Evolutionary conservation across 2,113 vertebrate genomes (phyloP), one percentile per base, ranked within the genome.

Genomic region (Phyllostomus discolor): DNA sequence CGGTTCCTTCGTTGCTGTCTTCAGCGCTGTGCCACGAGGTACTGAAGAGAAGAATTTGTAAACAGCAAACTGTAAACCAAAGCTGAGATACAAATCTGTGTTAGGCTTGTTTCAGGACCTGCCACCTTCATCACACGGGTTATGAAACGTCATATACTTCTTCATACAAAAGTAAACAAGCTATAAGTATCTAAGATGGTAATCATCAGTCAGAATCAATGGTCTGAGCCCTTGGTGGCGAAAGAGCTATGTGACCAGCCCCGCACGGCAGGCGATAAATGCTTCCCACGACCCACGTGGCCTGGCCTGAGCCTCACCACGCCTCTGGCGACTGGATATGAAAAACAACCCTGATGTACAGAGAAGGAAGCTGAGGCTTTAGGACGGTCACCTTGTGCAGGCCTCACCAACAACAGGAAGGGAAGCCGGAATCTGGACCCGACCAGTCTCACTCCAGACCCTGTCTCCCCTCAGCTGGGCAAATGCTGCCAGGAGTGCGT

Each of bases 81-180:
- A 95, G 78, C 50, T 70, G 5, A 92, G 67, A 84, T 67, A 91
- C 52, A 73, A 92, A 52, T 24, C 41, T 57, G 28, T 57, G 66
- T 66, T 48, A 92, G 20, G 41, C 52, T 10, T 26, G 48, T 48
- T 85, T 93, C 8, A 88, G 54, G 35, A 24, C 24, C 70, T 88
- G 64, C 31, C 43, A 33, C 57, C 69, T n/a, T 83, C 54, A 19
- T 57, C 57, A 70, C 15, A 52, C 62, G 91, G 90, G 73, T 69
- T 82, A 87, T 70, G 28, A 94, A 95, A 83, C 52, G n/a, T 19
- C 75, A 59, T 33, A 33, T 6, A 73, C 6, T 80, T 92, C 28
- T 46, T 54, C 19, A 87, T 31, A 57, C 28, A 75, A 96, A 89
- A 91, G 24, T 67, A 76, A 80, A 64, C 17, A 64, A 88, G 69